Percentiles rank a stretch among this genome's conserved stretches.
Conservation (phyloP, 2,888 invertebrate species). For the Plusia festucae region DNA sequence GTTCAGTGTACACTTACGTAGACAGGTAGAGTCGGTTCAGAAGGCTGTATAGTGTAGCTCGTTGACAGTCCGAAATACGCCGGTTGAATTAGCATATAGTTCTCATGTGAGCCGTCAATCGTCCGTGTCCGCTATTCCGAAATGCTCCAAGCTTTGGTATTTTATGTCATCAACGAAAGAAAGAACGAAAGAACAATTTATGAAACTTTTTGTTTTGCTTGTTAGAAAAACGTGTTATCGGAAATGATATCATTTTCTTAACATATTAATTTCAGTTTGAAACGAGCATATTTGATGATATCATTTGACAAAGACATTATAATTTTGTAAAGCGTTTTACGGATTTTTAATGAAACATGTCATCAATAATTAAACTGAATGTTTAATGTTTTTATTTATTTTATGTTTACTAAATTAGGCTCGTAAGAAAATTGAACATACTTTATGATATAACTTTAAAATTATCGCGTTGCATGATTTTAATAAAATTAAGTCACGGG, state of each 20-base stretch:
- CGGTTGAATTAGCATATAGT: constrained; percentile 78
- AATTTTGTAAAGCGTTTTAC: too few species aligned
- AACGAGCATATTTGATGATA: not conserved
- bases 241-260: not conserved
- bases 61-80: constrained; percentile 74
- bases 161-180: constrained; percentile 60
- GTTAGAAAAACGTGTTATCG: not conserved
- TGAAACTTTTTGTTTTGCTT: constrained; percentile 9
- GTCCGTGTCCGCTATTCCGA: constrained; percentile 57
- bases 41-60: constrained; percentile 47
- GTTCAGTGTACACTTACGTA: constrained; percentile 37
- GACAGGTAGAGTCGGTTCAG: constrained; percentile 43
- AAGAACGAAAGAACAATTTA: constrained; percentile 41
- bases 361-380: too few species aligned
- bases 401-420: too few species aligned
- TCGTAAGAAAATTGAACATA: too few species aligned
- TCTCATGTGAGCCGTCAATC: constrained; percentile 79
- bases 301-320: not conserved
- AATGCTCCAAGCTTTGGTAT: constrained; percentile 63
- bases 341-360: too few species aligned
- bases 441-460: too few species aligned
- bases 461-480: too few species aligned
- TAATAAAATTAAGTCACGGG: too few species aligned
- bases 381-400: too few species aligned
- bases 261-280: not conserved